A percentile compares a stretch with the other conserved stretches of the same genome.
Conservation (phyloP, 2,797 vertebrate species). For the Alosa sapidissima region DNA sequence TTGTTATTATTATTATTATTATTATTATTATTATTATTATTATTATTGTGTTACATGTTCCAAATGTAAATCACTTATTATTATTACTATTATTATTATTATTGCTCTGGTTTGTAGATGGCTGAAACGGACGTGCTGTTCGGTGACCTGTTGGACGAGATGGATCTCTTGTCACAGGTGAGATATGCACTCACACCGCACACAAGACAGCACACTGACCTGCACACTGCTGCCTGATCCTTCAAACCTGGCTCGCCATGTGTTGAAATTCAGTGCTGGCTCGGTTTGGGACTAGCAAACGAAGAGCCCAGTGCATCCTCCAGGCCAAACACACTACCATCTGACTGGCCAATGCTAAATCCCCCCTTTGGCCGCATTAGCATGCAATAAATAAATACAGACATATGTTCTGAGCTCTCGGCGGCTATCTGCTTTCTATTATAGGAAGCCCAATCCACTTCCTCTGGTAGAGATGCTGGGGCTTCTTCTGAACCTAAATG, state of each 20-base stretch:
- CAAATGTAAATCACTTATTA: too few relatives aligned
- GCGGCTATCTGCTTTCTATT: conserved; percentile 9
- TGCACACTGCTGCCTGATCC: not conserved
- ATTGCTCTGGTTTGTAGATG: conserved; percentile 58
- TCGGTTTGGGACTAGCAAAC: not conserved
- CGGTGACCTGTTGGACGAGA: conserved; percentile 82
- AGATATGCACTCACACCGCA: conserved; percentile 33
- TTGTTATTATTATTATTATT: too few relatives aligned
- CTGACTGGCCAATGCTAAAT: conserved; percentile 6
- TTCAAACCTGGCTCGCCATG: not conserved
- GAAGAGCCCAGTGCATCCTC: not conserved
- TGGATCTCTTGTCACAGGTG: conserved; percentile 86
- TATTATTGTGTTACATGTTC: too few relatives aligned
- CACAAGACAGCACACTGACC: not conserved
- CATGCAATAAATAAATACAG: conserved; percentile 9
- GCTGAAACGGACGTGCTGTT: conserved; percentile 88
- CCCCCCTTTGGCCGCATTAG: not conserved
- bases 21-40: too few relatives aligned
- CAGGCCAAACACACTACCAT: not conserved
- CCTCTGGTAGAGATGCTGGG: not conserved
- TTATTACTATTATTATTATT: too few relatives aligned
- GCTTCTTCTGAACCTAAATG: not conserved
- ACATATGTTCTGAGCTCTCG: not conserved
- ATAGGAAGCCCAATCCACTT: not conserved
- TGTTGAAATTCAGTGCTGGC: not conserved